phyloP scores from a whole-genome alignment of 92 coral and sea anemone species.

The Actinostola sp. region DNA sequence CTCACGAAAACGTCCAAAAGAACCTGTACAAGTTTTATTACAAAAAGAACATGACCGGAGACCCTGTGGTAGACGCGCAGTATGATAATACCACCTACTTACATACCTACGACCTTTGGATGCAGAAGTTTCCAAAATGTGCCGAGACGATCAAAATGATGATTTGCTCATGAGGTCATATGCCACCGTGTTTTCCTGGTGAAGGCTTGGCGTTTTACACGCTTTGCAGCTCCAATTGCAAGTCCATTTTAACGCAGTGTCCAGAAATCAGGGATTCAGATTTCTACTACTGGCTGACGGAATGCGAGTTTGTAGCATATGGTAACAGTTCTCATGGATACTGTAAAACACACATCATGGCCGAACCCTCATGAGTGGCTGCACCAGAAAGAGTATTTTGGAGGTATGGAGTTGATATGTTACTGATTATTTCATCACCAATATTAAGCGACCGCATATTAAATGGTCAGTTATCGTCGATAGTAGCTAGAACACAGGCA shows the following conservation, averaged over 20 bases:
- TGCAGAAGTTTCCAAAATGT: conserved; percentile 25
- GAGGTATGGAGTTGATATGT: neutral
- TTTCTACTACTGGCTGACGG: neutral
- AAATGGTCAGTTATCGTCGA: no score
- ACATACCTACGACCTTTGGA: neutral
- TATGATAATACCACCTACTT: neutral
- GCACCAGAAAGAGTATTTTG: conserved; percentile 5
- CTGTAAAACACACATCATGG: conserved; percentile 57
- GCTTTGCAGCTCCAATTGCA: conserved; percentile 57
- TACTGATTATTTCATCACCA: no score
- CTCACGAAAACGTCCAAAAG: conserved; percentile 1
- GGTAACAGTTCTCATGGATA: conserved; percentile 51
- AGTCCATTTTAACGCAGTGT: conserved; percentile 36
- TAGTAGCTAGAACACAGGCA: no score
- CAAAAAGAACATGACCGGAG: conserved; percentile 13
- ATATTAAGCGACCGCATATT: neutral
- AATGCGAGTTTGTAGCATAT: conserved; percentile 30
- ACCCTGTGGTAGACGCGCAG: conserved; percentile 6
- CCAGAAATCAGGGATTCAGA: conserved; percentile 19
- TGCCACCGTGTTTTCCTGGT: conserved; percentile 77
- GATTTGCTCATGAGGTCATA: conserved; percentile 58
- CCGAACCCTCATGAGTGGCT: conserved; percentile 60
- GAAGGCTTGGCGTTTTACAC: conserved; percentile 58
- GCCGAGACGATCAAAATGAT: conserved; percentile 40
- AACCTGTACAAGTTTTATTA: neutral